Percentiles rank a stretch among this genome's conserved stretches.
Evolutionary conservation across 2,797 vertebrate species (phyloP).

Genomic region (Harpagifer antarcticus): DNA sequence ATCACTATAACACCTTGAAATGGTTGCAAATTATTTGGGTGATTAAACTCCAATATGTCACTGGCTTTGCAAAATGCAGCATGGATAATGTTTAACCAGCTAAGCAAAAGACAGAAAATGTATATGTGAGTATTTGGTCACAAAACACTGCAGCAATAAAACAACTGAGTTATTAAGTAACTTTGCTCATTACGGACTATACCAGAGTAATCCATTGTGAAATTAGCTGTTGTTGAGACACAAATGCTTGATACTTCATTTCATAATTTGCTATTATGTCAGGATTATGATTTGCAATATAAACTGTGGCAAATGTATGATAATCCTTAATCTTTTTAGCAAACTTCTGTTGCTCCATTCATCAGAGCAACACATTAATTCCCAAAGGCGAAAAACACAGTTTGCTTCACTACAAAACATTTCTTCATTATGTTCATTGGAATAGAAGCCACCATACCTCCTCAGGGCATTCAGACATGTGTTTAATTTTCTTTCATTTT

Average conservation of each 20-base stretch:
- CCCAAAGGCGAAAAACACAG: background rate
- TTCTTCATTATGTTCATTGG: background rate
- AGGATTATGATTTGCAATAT: conserved; percentile 55
- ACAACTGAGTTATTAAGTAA: background rate
- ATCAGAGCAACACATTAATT: conserved; percentile 24
- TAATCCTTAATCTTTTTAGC: conserved; percentile 73
- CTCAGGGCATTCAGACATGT: background rate
- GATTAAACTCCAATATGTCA: conserved; percentile 16
- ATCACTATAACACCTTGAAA: background rate
- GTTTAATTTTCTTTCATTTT: background rate
- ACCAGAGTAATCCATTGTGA: background rate
- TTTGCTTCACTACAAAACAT: background rate
- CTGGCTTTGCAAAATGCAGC: conserved; percentile 9
- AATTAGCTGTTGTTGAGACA: conserved; percentile 19
- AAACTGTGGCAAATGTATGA: conserved; percentile 59
- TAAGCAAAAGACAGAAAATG: conserved; percentile 8
- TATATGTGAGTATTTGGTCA: conserved; percentile 7
- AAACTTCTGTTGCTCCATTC: conserved; percentile 51
- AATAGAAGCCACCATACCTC: background rate
- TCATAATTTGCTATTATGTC: conserved; percentile 42
- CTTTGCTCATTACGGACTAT: background rate
- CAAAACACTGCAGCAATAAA: conserved; percentile 1
- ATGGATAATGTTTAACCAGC: background rate
- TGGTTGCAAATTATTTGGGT: conserved; percentile 6
- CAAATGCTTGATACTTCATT: conserved; percentile 14